Percentiles rank a stretch among this genome's conserved stretches.
These are phyloP conservation scores for Danio aesculapii DNA, from an alignment of 2,797 vertebrate species.

Conservation along the genomic window DNA sequence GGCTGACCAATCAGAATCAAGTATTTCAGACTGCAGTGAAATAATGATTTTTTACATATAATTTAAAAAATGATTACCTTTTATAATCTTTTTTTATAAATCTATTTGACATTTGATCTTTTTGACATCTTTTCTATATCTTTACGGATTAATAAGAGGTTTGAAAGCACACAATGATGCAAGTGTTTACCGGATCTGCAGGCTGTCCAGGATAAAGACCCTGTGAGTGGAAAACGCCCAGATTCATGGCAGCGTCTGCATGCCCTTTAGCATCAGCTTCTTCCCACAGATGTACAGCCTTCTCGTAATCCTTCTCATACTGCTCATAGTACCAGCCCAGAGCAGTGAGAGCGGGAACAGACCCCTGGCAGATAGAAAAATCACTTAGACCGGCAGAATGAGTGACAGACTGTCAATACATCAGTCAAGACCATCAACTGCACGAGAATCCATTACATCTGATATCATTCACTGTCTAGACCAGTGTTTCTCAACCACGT, in stretches of 20 bases:
- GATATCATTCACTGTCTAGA: too few species aligned
- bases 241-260: conserved; percentile 82
- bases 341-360: conserved; percentile 80
- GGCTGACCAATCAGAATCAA: too few species aligned
- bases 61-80: too few species aligned
- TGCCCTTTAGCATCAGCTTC: conserved; percentile 74
- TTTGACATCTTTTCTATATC: too few species aligned
- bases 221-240: conserved; percentile 77
- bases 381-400: neutral
- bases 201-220: conserved; percentile 80
- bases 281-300: conserved; percentile 81
- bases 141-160: neutral
- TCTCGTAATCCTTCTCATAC: conserved; percentile 74
- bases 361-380: conserved; percentile 69
- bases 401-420: neutral
- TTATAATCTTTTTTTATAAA: too few species aligned
- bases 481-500: too few species aligned
- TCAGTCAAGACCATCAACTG: neutral
- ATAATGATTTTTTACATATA: too few species aligned
- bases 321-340: conserved; percentile 85
- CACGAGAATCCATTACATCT: neutral
- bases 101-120: too few species aligned
- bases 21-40: too few species aligned
- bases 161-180: neutral
- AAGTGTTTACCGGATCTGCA: conserved; percentile 70